A percentile compares a stretch with the other conserved stretches of the same genome.
Evolutionary conservation across 2,888 invertebrate genomes (phyloP).

Genomic region (Aphodius sticticus): DNA sequence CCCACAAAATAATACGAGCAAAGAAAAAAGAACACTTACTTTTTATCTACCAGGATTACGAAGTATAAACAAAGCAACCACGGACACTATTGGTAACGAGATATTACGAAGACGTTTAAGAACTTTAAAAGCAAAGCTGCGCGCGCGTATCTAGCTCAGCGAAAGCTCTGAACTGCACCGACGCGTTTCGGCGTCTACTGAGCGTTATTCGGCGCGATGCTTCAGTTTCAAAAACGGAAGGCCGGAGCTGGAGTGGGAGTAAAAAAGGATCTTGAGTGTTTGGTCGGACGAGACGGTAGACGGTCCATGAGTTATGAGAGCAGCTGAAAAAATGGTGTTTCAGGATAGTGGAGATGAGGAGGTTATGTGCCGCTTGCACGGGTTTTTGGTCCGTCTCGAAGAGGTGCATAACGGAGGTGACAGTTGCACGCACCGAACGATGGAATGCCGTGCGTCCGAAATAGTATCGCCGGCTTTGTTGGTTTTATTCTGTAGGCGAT

Average conservation of each 20-base stretch:
- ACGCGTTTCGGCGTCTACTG: constrained; percentile 4
- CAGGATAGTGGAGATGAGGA: constrained; percentile 8
- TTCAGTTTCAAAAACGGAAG: constrained; percentile 22
- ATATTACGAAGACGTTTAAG: not conserved
- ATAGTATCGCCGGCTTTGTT: constrained; percentile 5
- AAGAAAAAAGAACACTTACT: not conserved
- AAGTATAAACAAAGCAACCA: not conserved
- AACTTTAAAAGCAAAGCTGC: not conserved
- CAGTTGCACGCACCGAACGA: constrained; percentile 10
- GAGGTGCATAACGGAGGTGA: constrained; percentile 16
- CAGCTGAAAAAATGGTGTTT: constrained; percentile 43
- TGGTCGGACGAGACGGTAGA: constrained; percentile 21
- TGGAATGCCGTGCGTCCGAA: constrained; percentile 18
- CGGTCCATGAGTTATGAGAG: constrained; percentile 40
- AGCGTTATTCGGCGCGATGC: constrained; percentile 9
- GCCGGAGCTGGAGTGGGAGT: constrained; percentile 19
- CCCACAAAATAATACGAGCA: not conserved
- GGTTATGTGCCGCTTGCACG: too few relatives aligned
- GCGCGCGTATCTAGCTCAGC: not conserved
- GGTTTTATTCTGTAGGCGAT: not conserved
- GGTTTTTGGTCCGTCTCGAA: not conserved
- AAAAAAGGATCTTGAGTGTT: constrained; percentile 5
- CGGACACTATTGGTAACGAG: not conserved
- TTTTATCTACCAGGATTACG: not conserved
- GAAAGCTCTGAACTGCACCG: not conserved